phyloP scores from a whole-genome alignment of 2,797 vertebrate species.

The Lepus townsendii region DNA sequence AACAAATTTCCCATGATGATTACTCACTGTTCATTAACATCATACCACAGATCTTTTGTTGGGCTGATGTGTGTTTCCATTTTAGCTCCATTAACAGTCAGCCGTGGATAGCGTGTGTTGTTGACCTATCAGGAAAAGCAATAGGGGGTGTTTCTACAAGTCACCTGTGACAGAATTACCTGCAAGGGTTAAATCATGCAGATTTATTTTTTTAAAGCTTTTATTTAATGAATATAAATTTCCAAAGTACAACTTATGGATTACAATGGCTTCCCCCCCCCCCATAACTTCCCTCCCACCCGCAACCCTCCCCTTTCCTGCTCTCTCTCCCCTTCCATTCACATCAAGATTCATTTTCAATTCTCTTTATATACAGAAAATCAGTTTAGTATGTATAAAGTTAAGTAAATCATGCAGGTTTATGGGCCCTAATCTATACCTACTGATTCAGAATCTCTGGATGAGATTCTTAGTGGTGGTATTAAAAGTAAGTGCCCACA shows the following conservation, averaged over 20 bases:
- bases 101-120: background rate
- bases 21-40: conserved; percentile 6
- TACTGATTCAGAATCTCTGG: background rate
- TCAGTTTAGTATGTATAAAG: too few species aligned
- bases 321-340: too few species aligned
- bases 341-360: too few species aligned
- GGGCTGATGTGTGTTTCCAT: conserved; percentile 34
- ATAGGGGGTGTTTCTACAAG: background rate
- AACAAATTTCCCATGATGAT: conserved; percentile 16
- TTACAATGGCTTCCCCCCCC: too few species aligned
- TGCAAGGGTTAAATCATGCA: background rate
- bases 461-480: background rate
- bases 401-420: background rate
- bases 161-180: background rate
- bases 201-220: background rate
- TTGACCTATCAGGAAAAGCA: background rate
- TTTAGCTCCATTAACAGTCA: conserved; percentile 30
- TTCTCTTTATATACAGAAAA: too few species aligned
- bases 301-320: too few species aligned
- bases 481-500: background rate
- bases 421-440: background rate
- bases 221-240: too few species aligned
- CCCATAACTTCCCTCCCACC: too few species aligned
- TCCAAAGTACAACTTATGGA: too few species aligned
- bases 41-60: background rate